phyloP scores from a whole-genome alignment of 2,888 invertebrate species.

The Lepas anatifera region DNA sequence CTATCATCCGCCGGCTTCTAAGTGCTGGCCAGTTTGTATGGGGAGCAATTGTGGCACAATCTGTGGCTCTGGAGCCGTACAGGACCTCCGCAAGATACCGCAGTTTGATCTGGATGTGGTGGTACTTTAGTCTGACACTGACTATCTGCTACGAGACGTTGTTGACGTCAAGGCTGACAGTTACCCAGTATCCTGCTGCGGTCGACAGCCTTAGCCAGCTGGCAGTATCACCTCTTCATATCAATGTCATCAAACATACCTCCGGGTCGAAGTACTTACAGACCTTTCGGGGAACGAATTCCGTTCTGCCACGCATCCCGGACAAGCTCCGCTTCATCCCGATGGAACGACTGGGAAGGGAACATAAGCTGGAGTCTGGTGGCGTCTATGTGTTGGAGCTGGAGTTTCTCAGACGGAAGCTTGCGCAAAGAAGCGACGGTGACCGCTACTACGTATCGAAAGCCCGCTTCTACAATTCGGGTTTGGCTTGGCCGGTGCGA shows the following conservation, averaged over 20 bases:
- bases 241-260: background rate
- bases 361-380: background rate
- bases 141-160: background rate
- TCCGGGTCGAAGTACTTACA: background rate
- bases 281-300: background rate
- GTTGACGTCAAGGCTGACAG: background rate
- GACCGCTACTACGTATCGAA: background rate
- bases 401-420: background rate
- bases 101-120: background rate
- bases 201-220: background rate
- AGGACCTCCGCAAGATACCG: background rate
- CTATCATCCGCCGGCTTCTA: background rate
- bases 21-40: background rate
- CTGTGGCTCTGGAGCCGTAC: background rate
- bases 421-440: background rate
- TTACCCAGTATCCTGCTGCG: background rate
- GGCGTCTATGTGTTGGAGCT: background rate
- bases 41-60: background rate
- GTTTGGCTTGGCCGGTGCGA: too few species aligned
- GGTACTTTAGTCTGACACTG: background rate
- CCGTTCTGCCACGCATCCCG: background rate
- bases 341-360: background rate
- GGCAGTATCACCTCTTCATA: background rate
- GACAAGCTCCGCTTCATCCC: background rate
- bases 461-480: too few species aligned